phyloP scores from a whole-genome alignment of 1,140 invertebrate genomes.

The Cotesia typhae region DNA sequence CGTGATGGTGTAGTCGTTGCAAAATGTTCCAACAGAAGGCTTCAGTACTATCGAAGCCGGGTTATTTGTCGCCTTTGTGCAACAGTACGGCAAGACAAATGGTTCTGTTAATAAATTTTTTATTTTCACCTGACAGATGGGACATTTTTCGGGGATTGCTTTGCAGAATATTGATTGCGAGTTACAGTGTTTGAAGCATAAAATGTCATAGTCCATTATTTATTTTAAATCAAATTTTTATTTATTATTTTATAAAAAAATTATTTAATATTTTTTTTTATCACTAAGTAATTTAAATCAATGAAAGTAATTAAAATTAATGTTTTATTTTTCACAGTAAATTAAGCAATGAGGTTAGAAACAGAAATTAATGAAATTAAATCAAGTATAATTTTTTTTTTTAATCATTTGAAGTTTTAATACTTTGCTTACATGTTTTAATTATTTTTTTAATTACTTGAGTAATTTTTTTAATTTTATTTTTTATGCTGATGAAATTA shows the following conservation, averaged over 20 bases:
- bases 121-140: conserved; percentile 48
- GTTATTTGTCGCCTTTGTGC: conserved; percentile 49
- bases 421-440: no score
- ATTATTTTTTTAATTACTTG: not conserved
- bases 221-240: not conserved
- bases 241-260: not conserved
- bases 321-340: no score
- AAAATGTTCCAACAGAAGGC: conserved; percentile 56
- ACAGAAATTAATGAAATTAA: no score
- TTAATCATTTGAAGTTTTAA: no score
- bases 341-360: no score
- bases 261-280: no score
- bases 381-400: no score
- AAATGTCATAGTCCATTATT: conserved; percentile 44
- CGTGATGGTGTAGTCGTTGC: conserved; percentile 49
- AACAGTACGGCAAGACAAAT: conserved; percentile 58
- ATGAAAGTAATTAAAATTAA: no score
- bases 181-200: conserved; percentile 59
- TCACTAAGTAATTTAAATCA: no score
- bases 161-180: conserved; percentile 55
- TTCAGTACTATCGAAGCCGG: conserved; percentile 51
- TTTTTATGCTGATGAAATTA: no score
- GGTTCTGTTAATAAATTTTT: conserved; percentile 47
- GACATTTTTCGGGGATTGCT: conserved; percentile 53
- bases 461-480: no score